Conservation (phyloP, 2,888 invertebrate genomes). For the Cerceris ruficornis region DNA sequence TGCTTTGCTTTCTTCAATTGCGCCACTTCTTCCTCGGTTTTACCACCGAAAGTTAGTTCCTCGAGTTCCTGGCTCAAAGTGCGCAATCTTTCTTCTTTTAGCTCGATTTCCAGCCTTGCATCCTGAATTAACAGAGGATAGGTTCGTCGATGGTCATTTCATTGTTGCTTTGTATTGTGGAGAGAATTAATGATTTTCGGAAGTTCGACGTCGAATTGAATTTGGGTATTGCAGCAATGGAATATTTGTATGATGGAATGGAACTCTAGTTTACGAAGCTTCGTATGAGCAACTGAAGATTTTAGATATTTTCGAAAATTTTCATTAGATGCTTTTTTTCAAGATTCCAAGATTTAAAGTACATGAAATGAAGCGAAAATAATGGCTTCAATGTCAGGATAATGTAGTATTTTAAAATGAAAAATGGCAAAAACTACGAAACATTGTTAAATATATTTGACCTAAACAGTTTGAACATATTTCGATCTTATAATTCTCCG, state of each 20-base stretch:
- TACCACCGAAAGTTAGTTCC: conserved; percentile 90
- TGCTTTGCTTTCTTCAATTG: conserved; percentile 91
- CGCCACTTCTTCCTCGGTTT: conserved; percentile 93
- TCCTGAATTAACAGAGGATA: conserved; percentile 84
- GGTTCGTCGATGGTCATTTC: background rate
- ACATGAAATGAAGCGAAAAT: background rate
- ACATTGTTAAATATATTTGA: too few relatives aligned
- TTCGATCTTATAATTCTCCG: background rate
- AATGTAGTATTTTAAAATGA: too few relatives aligned
- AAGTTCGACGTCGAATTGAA: too few relatives aligned
- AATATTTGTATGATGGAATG: background rate
- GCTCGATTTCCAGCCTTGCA: conserved; percentile 92
- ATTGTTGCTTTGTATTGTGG: too few relatives aligned
- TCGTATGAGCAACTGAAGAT: too few relatives aligned
- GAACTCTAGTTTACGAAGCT: too few relatives aligned
- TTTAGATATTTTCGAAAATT: too few relatives aligned
- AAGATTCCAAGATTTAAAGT: too few relatives aligned
- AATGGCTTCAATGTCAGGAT: too few relatives aligned
- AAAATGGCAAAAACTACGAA: too few relatives aligned
- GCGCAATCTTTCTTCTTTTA: conserved; percentile 92
- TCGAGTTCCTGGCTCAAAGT: conserved; percentile 92
- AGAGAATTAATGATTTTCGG: too few relatives aligned
- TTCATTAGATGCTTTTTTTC: too few relatives aligned
- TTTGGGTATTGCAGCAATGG: background rate
- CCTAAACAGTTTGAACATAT: background rate